Conservation (phyloP, 2,888 invertebrate species). For the Leptopilina drosophilae region DNA sequence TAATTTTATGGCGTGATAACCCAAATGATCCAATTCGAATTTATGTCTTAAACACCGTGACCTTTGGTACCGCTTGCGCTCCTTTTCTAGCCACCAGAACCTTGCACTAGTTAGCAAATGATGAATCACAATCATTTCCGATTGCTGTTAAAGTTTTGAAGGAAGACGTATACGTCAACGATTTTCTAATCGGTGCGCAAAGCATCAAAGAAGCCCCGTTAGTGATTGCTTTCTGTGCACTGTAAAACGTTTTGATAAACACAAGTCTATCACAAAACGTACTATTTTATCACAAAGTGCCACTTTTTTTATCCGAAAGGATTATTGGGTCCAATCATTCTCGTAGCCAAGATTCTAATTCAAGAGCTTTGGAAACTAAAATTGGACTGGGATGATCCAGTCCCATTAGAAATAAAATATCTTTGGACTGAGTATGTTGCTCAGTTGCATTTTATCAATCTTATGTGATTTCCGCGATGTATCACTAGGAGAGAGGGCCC, state of each 20-base stretch:
- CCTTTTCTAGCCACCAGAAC: conserved; percentile 38
- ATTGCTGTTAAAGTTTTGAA: conserved; percentile 8
- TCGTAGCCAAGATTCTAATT: background rate
- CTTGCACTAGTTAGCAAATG: conserved; percentile 53
- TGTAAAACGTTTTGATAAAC: background rate
- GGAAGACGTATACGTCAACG: conserved; percentile 45
- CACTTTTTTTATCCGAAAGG: conserved; percentile 25
- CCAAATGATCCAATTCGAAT: conserved; percentile 19
- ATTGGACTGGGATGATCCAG: background rate
- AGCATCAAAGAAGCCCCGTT: conserved; percentile 25
- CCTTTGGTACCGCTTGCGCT: conserved; percentile 42
- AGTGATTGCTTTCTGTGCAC: background rate
- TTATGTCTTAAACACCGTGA: conserved; percentile 41
- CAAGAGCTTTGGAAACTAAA: background rate
- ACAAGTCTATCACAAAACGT: background rate
- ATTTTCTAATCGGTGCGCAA: conserved; percentile 42
- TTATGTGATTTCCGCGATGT: too few species aligned
- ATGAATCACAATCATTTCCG: conserved; percentile 33
- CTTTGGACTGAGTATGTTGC: too few species aligned
- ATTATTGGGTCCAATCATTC: conserved; percentile 18
- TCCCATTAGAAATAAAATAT: background rate
- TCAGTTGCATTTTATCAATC: too few species aligned
- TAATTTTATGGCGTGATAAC: conserved; percentile 5
- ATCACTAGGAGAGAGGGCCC: too few species aligned
- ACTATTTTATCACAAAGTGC: background rate